Percentiles rank a stretch among this genome's conserved stretches.
Conservation (phyloP, 2,888 invertebrate genomes). For the Phrixothrix hirtus region DNA sequence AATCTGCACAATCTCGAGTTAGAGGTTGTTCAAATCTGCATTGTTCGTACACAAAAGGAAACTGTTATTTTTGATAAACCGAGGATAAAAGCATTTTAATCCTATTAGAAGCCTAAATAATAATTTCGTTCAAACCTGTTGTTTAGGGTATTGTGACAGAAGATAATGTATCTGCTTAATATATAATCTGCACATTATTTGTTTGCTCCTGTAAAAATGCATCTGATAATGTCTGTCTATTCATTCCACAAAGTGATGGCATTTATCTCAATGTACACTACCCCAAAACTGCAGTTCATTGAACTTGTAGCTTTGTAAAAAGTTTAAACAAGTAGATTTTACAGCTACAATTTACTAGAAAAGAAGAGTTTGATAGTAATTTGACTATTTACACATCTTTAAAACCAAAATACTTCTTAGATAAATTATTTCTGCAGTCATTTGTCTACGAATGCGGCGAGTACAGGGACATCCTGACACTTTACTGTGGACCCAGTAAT, state of each 20-base stretch:
- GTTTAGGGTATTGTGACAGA: conserved; percentile 3
- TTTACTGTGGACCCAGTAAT: conserved; percentile 55
- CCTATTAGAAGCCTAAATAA: neutral
- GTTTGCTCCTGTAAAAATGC: conserved; percentile 1
- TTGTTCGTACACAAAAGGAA: no score
- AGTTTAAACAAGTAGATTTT: no score
- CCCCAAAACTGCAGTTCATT: conserved; percentile 4
- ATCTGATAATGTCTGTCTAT: conserved; percentile 16
- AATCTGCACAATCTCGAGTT: no score
- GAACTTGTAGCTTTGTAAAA: conserved; percentile 4
- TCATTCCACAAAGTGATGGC: neutral
- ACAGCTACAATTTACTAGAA: conserved; percentile 1
- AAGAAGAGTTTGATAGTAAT: conserved; percentile 14
- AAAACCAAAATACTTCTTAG: conserved; percentile 39
- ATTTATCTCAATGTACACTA: neutral
- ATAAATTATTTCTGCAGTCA: conserved; percentile 54
- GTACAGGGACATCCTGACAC: conserved; percentile 54
- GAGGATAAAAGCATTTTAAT: no score
- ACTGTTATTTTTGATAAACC: no score
- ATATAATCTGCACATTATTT: conserved; percentile 15
- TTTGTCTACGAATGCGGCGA: conserved; percentile 54
- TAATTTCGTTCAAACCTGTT: conserved; percentile 4
- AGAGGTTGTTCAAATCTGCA: no score
- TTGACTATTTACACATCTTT: conserved; percentile 22
- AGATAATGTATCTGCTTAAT: conserved; percentile 12